phyloP scores from a whole-genome alignment of 2,797 vertebrate genomes.

The Rhinatrema bivittatum region DNA sequence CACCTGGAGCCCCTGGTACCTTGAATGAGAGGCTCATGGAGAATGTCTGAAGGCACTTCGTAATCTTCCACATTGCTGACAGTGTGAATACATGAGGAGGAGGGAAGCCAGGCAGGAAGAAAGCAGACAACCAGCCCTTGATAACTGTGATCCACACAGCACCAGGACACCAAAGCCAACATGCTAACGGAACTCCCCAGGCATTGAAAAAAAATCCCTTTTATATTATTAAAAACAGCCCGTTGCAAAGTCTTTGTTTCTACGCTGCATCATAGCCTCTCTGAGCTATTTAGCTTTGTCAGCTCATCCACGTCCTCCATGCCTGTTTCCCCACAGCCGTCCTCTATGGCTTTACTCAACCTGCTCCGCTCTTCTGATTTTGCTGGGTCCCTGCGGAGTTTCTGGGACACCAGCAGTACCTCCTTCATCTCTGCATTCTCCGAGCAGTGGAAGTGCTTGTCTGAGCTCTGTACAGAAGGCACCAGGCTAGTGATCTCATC shows the following conservation, averaged over 20 bases:
- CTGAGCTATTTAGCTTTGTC: conserved; percentile 71
- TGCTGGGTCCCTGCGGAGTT: conserved; percentile 30
- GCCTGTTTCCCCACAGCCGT: conserved; percentile 34
- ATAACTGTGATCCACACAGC: conserved; percentile 70
- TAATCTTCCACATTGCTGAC: conserved; percentile 59
- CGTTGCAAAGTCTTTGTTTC: conserved; percentile 29
- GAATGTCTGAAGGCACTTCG: conserved; percentile 87
- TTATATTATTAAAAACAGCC: conserved; percentile 35
- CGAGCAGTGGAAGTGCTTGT: conserved; percentile 35
- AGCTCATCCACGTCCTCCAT: conserved; percentile 58
- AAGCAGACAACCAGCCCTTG: conserved; percentile 40
- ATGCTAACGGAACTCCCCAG: conserved; percentile 27
- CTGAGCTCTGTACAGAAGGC: conserved; percentile 57
- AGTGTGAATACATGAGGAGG: conserved; percentile 37
- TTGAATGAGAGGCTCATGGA: conserved; percentile 38
- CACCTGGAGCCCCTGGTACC: conserved; percentile 41
- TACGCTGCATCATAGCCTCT: conserved; percentile 46
- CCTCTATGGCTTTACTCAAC: conserved; percentile 35
- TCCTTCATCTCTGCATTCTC: conserved; percentile 43
- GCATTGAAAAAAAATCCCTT: conserved; percentile 36
- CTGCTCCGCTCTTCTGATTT: conserved; percentile 36
- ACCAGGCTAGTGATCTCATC: conserved; percentile 89
- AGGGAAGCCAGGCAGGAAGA: conserved; percentile 30
- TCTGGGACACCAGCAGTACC: conserved; percentile 28
- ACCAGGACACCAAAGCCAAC: conserved; percentile 36